Percentiles rank a stretch among this genome's conserved stretches.
These are phyloP conservation scores for Trypoxylon attenuatum DNA, from an alignment of 2,888 invertebrate genomes.

Conservation along the genomic window DNA sequence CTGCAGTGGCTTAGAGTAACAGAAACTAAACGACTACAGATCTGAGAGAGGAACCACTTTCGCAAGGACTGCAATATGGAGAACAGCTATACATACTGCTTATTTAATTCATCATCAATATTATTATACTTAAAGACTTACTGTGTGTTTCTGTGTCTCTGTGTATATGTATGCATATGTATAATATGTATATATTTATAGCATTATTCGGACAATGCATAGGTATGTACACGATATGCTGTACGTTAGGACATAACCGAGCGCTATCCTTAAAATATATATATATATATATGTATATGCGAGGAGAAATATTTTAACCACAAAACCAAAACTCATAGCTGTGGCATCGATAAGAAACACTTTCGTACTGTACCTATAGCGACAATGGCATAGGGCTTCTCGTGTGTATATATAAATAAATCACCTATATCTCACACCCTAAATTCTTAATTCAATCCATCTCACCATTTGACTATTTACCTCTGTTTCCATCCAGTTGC, in stretches of 20 bases:
- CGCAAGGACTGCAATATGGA: constrained; percentile 23
- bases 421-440: constrained; percentile 31
- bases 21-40: no score
- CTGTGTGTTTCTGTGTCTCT: constrained; percentile 57
- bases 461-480: no score
- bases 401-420: constrained; percentile 34
- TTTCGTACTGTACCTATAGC: constrained; percentile 26
- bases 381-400: constrained; percentile 28
- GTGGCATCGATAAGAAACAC: constrained; percentile 30
- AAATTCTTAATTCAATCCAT: no score
- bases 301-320: constrained; percentile 36
- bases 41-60: constrained; percentile 14
- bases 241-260: constrained; percentile 47
- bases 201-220: constrained; percentile 58
- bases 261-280: constrained; percentile 46
- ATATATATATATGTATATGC: no score
- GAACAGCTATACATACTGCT: constrained; percentile 56
- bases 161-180: constrained; percentile 34
- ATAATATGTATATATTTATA: constrained; percentile 43
- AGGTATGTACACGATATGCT: constrained; percentile 58
- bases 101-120: constrained; percentile 67
- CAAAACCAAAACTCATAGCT: constrained; percentile 40
- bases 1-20: no score
- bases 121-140: constrained; percentile 58
- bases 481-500: constrained; percentile 30